phyloP scores from a whole-genome alignment of 2,797 vertebrate genomes.

The Euphonia xanthogaster region DNA sequence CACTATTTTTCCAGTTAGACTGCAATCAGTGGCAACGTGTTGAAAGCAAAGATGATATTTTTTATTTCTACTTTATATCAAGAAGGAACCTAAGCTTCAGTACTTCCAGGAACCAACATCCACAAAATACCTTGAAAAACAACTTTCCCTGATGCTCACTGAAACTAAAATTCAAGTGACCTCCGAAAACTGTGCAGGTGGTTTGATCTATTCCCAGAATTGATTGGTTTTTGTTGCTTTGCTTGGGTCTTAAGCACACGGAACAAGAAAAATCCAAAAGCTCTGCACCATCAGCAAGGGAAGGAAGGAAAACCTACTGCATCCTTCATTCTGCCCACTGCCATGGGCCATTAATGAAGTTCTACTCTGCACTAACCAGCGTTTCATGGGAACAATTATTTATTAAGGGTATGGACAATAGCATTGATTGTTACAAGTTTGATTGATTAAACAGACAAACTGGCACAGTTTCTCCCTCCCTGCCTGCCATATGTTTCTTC shows the following conservation, averaged over 20 bases:
- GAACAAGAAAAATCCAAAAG: not conserved
- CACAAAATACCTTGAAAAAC: not conserved
- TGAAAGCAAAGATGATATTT: not conserved
- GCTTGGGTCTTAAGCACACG: not conserved
- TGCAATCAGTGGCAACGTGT: fast-evolving
- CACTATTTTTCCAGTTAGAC: not conserved
- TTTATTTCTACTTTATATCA: not conserved
- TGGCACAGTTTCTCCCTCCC: constrained; percentile 50
- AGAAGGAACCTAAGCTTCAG: not conserved
- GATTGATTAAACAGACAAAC: constrained; percentile 71
- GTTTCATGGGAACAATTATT: not conserved
- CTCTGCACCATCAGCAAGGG: not conserved
- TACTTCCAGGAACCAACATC: not conserved
- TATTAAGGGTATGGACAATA: constrained; percentile 52
- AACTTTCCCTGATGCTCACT: not conserved
- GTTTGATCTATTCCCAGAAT: not conserved
- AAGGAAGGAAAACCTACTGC: not conserved
- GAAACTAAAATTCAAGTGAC: not conserved
- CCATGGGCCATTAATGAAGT: not conserved
- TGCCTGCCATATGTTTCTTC: constrained; percentile 70
- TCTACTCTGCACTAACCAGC: not conserved
- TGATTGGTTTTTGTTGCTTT: not conserved
- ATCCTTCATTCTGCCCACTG: not conserved
- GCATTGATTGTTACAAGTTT: constrained; percentile 59
- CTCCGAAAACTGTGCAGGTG: not conserved